A percentile compares a stretch with the other conserved stretches of the same genome.
Evolutionary conservation across 2,888 invertebrate species (phyloP).

Genomic region (Euspilapteryx auroguttella): DNA sequence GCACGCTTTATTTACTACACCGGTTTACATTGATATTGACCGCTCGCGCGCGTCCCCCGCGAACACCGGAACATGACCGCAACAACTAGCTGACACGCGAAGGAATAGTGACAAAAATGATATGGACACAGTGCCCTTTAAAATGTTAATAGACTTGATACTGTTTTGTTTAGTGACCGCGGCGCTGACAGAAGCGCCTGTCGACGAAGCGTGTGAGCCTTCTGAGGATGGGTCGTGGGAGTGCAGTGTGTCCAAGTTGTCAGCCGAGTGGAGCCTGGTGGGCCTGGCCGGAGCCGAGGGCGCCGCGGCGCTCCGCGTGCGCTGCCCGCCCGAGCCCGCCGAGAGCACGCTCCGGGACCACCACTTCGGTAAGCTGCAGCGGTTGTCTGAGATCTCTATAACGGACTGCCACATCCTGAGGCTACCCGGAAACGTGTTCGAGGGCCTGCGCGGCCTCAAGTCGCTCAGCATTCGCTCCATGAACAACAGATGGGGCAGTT

Average conservation of each 20-base stretch:
- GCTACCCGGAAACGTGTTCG: conserved; percentile 76
- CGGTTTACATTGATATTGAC: conserved; percentile 28
- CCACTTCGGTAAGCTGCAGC: conserved; percentile 73
- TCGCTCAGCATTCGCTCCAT: conserved; percentile 76
- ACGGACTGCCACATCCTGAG: conserved; percentile 79
- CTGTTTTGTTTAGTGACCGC: conserved; percentile 58
- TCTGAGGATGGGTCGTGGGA: conserved; percentile 39
- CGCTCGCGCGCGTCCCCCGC: conserved; percentile 24
- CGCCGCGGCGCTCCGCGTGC: conserved; percentile 72
- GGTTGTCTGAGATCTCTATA: conserved; percentile 75
- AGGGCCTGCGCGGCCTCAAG: conserved; percentile 78
- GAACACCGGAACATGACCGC: conserved; percentile 39
- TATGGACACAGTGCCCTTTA: conserved; percentile 53
- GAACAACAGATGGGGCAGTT: conserved; percentile 76
- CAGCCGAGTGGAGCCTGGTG: conserved; percentile 68
- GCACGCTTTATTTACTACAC: conserved; percentile 32
- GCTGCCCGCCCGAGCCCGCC: conserved; percentile 65
- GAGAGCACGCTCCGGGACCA: conserved; percentile 78
- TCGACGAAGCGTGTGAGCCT: conserved; percentile 45
- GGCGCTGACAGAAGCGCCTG: conserved; percentile 53
- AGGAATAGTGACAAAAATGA: conserved; percentile 52
- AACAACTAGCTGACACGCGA: too few species aligned
- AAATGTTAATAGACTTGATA: conserved; percentile 55
- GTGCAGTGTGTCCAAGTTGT: conserved; percentile 72
- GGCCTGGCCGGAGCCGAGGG: conserved; percentile 69